These are phyloP conservation scores for Callipepla californica DNA, from an alignment of 2,113 vertebrate genomes.

Conservation along the genomic window DNA sequence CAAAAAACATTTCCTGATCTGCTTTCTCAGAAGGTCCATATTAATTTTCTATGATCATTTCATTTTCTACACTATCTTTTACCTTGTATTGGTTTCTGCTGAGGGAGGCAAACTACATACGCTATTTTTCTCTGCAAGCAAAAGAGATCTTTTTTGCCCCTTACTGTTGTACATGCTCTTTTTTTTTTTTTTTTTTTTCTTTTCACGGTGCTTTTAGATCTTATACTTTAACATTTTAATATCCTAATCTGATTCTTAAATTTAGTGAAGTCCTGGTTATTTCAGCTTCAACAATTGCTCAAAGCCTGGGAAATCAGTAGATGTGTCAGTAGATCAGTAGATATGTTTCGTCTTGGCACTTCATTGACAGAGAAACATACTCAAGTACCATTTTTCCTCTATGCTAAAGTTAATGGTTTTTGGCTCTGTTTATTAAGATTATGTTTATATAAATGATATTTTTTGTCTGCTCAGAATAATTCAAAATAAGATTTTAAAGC, in stretches of 20 bases:
- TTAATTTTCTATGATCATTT: slow-evolving; percentile 69
- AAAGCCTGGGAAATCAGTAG: fast-evolving
- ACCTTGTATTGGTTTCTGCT: slow-evolving; percentile 47
- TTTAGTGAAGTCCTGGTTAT: slow-evolving; percentile 23
- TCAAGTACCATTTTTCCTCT: neutral
- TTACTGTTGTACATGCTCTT: neutral
- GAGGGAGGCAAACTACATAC: slow-evolving; percentile 40
- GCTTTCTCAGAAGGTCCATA: slow-evolving; percentile 49
- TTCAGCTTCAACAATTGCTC: neutral
- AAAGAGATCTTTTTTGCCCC: slow-evolving; percentile 50
- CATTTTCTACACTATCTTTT: slow-evolving; percentile 53
- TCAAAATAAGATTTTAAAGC: neutral
- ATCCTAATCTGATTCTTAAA: slow-evolving; percentile 43
- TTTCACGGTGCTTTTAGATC: neutral
- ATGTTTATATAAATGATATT: neutral
- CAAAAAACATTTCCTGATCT: slow-evolving; percentile 49
- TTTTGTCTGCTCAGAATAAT: neutral
- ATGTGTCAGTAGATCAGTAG: neutral
- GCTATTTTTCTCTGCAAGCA: slow-evolving; percentile 33
- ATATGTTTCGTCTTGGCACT: neutral
- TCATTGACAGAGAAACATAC: neutral
- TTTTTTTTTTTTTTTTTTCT: neutral
- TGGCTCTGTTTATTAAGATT: neutral
- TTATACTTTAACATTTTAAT: slow-evolving; percentile 3
- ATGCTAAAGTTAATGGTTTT: neutral